Conservation (phyloP, 2,113 vertebrate species). For the Cnemophilus loriae region DNA sequence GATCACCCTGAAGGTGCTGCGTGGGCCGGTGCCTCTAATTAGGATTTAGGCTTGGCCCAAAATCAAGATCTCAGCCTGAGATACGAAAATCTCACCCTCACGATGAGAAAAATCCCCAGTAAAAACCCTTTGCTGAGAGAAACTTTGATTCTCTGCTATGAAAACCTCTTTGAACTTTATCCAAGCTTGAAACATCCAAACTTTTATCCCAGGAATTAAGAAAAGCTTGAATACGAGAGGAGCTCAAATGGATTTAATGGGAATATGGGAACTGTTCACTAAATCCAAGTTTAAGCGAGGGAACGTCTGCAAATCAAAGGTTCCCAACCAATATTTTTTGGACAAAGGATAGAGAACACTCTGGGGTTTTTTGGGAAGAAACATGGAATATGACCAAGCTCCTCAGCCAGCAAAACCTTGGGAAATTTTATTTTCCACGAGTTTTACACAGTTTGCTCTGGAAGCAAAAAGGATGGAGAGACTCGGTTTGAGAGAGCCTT, state of each 20-base stretch:
- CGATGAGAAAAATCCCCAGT: accelerated
- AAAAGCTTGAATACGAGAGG: too few species aligned
- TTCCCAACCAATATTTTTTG: not conserved
- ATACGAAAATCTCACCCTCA: not conserved
- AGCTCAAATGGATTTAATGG: not conserved
- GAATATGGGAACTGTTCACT: not conserved
- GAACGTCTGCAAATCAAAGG: not conserved
- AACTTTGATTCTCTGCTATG: not conserved
- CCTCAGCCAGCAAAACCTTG: not conserved
- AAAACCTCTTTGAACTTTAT: not conserved
- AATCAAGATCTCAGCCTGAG: not conserved
- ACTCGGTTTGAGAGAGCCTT: not conserved
- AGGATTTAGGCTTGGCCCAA: not conserved
- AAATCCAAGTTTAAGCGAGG: not conserved
- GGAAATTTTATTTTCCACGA: not conserved
- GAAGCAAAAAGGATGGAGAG: not conserved
- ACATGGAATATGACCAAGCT: not conserved
- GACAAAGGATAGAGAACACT: accelerated
- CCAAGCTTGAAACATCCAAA: not conserved
- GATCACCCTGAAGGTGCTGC: not conserved
- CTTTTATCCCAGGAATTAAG: not conserved
- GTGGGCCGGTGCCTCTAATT: not conserved
- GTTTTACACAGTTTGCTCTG: not conserved
- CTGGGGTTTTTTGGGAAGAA: not conserved
- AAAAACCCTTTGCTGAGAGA: not conserved